phyloP scores from a whole-genome alignment of 2,113 vertebrate species.

The Cariama cristata region DNA sequence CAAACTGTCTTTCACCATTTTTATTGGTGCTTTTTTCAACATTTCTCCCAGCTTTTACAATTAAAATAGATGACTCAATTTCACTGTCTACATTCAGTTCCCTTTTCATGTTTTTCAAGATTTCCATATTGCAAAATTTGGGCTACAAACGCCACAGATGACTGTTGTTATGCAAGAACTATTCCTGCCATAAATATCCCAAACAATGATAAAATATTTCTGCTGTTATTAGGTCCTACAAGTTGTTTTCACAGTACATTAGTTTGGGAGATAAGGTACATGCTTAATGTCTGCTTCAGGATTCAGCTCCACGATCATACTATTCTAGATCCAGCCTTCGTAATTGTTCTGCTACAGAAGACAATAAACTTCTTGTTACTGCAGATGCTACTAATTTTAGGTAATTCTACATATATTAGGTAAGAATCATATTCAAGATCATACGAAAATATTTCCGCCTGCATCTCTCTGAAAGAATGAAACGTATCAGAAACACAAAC shows the following conservation, averaged over 20 bases:
- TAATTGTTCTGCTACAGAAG: not conserved
- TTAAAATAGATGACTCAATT: constrained; percentile 56
- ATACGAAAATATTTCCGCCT: not conserved
- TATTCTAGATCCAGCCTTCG: not conserved
- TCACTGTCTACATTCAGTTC: constrained; percentile 54
- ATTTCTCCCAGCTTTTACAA: constrained; percentile 58
- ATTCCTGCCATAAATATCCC: constrained; percentile 30
- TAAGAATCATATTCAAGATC: not conserved
- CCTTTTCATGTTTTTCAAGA: constrained; percentile 57
- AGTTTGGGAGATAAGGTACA: constrained; percentile 35
- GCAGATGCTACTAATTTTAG: constrained; percentile 11
- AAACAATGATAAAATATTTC: constrained; percentile 64
- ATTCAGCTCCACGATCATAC: not conserved
- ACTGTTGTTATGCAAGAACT: constrained; percentile 41
- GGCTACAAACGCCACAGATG: not conserved
- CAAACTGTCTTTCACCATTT: constrained; percentile 57
- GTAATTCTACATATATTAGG: not conserved
- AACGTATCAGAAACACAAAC: not conserved
- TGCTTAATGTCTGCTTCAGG: constrained; percentile 14
- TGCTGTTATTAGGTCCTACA: constrained; percentile 50
- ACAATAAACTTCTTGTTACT: not conserved
- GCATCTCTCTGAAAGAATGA: not conserved
- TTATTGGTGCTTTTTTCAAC: constrained; percentile 57
- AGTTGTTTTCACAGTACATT: constrained; percentile 64
- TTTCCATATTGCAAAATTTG: constrained; percentile 64